Evolutionary conservation across 2,113 vertebrate species (phyloP).

Genomic region (Chloroceryle aenea): DNA sequence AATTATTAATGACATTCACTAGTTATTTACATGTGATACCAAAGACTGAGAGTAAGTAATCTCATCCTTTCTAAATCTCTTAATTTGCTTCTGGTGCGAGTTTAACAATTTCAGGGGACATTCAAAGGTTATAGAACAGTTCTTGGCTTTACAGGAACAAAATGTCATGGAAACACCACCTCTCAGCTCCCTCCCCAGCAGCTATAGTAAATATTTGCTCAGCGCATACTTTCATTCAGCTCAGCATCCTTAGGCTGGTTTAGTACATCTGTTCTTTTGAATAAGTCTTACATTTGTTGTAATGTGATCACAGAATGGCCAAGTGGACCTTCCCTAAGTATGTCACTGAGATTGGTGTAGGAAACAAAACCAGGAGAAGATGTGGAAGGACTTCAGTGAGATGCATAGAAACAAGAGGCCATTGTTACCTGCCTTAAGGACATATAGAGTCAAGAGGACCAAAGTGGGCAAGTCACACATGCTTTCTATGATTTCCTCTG

Average conservation of each 20-base stretch:
- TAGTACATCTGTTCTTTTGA: not conserved
- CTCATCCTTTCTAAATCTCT: not conserved
- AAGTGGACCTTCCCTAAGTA: not conserved
- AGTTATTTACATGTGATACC: not conserved
- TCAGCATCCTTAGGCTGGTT: conserved; percentile 1
- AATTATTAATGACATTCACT: not conserved
- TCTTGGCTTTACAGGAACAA: conserved; percentile 41
- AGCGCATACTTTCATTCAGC: conserved; percentile 20
- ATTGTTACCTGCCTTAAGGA: too few relatives aligned
- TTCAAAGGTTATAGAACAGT: conserved; percentile 32
- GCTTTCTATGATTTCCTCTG: not conserved
- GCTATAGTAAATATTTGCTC: conserved; percentile 44
- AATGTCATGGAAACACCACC: conserved; percentile 43
- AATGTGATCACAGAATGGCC: not conserved
- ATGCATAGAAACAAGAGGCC: not conserved
- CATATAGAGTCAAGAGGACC: too few relatives aligned
- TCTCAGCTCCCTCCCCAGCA: not conserved
- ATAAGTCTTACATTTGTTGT: not conserved
- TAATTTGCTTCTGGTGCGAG: not conserved
- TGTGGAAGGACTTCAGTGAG: not conserved
- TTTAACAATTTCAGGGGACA: conserved; percentile 19
- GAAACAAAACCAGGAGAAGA: not conserved
- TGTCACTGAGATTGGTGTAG: not conserved
- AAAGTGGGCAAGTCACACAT: not conserved
- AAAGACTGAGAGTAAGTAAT: not conserved